phyloP scores from a whole-genome alignment of 2,797 vertebrate genomes.

The Craterocephalus amniculus region DNA sequence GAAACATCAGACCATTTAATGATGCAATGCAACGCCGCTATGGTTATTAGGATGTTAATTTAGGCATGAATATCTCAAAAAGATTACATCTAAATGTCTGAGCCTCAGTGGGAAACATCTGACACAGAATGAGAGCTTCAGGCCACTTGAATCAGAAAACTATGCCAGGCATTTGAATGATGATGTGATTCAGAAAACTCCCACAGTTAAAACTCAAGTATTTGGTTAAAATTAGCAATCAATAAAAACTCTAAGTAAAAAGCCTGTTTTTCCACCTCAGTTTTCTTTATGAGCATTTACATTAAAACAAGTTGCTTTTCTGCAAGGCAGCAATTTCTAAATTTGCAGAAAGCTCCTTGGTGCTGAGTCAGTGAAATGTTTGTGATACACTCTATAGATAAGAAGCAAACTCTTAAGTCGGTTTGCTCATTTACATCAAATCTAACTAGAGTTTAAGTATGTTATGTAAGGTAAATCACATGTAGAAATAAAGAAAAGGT shows the following conservation, averaged over 20 bases:
- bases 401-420: too few relatives aligned
- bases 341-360: background rate
- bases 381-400: too few relatives aligned
- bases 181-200: background rate
- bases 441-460: background rate
- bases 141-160: slow-evolving; percentile 7
- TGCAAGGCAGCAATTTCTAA: background rate
- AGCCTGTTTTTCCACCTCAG: too few relatives aligned
- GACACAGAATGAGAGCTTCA: background rate
- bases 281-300: too few relatives aligned
- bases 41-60: background rate
- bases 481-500: background rate
- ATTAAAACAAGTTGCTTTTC: too few relatives aligned
- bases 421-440: background rate
- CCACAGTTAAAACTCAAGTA: too few relatives aligned
- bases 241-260: too few relatives aligned
- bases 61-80: background rate
- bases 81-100: background rate
- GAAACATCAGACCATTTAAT: slow-evolving; percentile 3
- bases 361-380: too few relatives aligned
- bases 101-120: too few relatives aligned
- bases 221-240: too few relatives aligned
- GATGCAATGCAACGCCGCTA: background rate
- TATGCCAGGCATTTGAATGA: slow-evolving; percentile 24
- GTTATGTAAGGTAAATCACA: too few relatives aligned